Evolutionary conservation across 2,797 vertebrate genomes (phyloP).

Genomic region (Triplophysa yarkandensis): DNA sequence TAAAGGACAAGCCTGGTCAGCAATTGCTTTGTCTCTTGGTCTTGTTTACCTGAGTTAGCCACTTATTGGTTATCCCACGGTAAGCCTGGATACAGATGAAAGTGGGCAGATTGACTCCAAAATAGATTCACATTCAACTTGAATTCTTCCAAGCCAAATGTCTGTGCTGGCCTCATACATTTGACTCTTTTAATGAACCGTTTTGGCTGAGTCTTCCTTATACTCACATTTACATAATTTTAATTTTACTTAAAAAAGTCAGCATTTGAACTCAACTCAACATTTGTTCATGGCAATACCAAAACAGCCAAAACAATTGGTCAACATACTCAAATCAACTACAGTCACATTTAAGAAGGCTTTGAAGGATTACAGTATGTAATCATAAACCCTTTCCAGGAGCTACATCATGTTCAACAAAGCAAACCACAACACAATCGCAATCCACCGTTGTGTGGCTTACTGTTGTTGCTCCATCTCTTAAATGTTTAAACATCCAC

Average conservation of each 20-base stretch:
- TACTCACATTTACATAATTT: too few relatives aligned
- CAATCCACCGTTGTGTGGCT: not conserved
- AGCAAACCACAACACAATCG: not conserved
- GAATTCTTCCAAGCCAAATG: constrained; percentile 22
- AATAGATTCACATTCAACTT: constrained; percentile 16
- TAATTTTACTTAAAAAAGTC: too few relatives aligned
- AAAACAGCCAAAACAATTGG: too few relatives aligned
- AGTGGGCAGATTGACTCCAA: constrained; percentile 18
- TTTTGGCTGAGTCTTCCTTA: not conserved
- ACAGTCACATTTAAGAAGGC: too few relatives aligned
- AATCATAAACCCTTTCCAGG: not conserved
- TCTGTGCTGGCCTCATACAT: not conserved
- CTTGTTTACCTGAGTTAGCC: constrained; percentile 28
- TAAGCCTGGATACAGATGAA: constrained; percentile 25
- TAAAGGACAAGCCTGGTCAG: constrained; percentile 15
- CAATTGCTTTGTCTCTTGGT: constrained; percentile 34
- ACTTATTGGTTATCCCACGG: constrained; percentile 26
- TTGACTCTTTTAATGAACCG: not conserved
- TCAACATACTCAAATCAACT: too few relatives aligned
- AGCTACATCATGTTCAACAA: not conserved
- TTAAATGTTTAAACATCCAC: constrained; percentile 5
- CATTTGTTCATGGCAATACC: not conserved
- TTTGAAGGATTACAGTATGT: too few relatives aligned
- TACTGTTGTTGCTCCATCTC: not conserved
- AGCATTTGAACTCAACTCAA: too few relatives aligned